Conservation (phyloP, 2,797 vertebrate species). For the Oreonectes daqikongensis region DNA sequence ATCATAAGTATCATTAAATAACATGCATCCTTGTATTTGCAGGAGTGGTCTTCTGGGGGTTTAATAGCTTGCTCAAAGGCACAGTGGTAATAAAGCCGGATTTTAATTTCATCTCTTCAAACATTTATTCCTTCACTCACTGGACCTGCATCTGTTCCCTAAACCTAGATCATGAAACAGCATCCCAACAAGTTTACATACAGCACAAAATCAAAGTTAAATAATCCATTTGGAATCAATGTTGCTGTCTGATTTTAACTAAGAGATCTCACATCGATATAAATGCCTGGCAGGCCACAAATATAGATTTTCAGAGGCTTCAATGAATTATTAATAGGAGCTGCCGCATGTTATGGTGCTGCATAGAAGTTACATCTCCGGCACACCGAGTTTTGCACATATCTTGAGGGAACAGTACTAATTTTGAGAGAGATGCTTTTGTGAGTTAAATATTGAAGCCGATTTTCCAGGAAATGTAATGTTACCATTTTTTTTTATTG, state of each 20-base stretch:
- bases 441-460: background rate
- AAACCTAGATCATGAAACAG: background rate
- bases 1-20: background rate
- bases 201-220: background rate
- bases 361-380: background rate
- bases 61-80: background rate
- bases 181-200: background rate
- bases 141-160: background rate
- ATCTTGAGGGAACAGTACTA: background rate
- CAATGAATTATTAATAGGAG: conserved; percentile 27
- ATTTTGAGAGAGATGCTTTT: conserved; percentile 10
- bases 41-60: background rate
- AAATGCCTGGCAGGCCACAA: background rate
- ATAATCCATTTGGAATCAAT: background rate
- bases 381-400: background rate
- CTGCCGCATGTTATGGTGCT: background rate
- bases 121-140: background rate
- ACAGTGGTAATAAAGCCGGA: conserved; percentile 2
- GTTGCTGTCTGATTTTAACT: background rate
- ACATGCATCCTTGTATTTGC: conserved; percentile 2
- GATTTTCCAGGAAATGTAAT: background rate
- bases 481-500: background rate
- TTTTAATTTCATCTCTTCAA: background rate
- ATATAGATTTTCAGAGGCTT: conserved; percentile 27
- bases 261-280: background rate